Base-by-base conservation (phyloP, 1,140 invertebrate genomes). In the Conopomorpha cramerella region DNA sequence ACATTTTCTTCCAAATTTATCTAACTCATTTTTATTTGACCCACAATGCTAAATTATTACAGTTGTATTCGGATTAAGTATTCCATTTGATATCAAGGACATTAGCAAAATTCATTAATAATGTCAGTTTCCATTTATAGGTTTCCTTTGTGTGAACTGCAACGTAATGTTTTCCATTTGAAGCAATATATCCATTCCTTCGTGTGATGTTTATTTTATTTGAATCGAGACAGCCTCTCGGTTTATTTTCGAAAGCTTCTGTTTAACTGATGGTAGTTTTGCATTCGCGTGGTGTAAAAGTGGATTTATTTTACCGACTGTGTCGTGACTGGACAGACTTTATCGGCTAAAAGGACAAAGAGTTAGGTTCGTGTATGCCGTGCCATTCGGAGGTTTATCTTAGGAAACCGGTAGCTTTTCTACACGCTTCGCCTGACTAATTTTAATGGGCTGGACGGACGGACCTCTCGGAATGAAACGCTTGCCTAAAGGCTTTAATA, bases 251-350 rank as follows among this genome's bases (percentile, higher is more conserved):
- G 43, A 48, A 49, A 42, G 47, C 51, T 52, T 53, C 58, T 41
- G 50, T 50, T 54, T 55, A 62, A 54, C 49, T 49, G 50, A 54
- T 57, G 48, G 48, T 49, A 43, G 49, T 41, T 51, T 54, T 49
- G 43, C 40, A 43, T 54, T n/a, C 38, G 50, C 49, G 49, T 51
- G 55, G 54, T 56, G 40, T 38, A 38, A 46, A 38, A 48, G 44
- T 37, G 43, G 49, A 45, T 67, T 62, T 65, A 53, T 53, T 64
- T 59, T 50, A 50, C 48, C 43, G 46, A 26, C 39, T 46, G 43
- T 55, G 54, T 70, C 63, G 68, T 74, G 68, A 71, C 62, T 71
- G 39, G 30, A 35, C 25, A 37, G 42, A 46, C 43, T 49, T 52
- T 54, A 52, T 46, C 43, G 40, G 36, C 27, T 48, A 48, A 49